Evolutionary conservation across 2,888 invertebrate genomes (phyloP).

Genomic region (Noctua janthina): DNA sequence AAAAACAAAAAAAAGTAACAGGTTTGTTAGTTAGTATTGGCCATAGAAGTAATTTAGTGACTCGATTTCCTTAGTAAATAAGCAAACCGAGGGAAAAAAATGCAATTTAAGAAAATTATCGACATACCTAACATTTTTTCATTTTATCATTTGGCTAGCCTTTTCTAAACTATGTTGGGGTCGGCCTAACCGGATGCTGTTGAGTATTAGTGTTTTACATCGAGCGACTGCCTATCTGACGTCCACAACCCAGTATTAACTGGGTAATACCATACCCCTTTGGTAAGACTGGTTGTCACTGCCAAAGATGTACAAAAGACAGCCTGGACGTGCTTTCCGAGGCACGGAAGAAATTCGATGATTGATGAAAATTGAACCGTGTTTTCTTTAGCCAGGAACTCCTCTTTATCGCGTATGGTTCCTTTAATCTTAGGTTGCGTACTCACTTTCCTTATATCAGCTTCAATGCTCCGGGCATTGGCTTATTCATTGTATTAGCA

Average conservation of each 20-base stretch:
- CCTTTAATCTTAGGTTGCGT: too few species aligned
- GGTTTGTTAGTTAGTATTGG: conserved; percentile 1
- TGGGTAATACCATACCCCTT: neutral
- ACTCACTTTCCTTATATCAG: too few species aligned
- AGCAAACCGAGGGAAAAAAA: neutral
- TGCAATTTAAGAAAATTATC: neutral
- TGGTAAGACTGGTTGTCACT: neutral
- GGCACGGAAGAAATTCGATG: neutral
- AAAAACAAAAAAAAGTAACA: too few species aligned
- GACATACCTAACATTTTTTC: neutral
- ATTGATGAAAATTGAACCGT: too few species aligned
- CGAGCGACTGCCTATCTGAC: neutral
- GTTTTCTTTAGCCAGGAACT: too few species aligned
- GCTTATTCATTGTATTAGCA: too few species aligned
- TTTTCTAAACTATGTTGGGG: neutral
- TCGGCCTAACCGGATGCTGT: neutral
- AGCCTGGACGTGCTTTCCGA: neutral
- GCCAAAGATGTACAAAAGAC: neutral
- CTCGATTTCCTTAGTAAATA: neutral
- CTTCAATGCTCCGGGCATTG: too few species aligned
- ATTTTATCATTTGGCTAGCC: neutral
- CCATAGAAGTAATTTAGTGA: neutral
- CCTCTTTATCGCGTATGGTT: too few species aligned
- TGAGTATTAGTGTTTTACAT: neutral
- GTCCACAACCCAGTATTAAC: neutral